Base-by-base conservation (phyloP, 2,888 invertebrate genomes). In the Dynastes hyllus region DNA sequence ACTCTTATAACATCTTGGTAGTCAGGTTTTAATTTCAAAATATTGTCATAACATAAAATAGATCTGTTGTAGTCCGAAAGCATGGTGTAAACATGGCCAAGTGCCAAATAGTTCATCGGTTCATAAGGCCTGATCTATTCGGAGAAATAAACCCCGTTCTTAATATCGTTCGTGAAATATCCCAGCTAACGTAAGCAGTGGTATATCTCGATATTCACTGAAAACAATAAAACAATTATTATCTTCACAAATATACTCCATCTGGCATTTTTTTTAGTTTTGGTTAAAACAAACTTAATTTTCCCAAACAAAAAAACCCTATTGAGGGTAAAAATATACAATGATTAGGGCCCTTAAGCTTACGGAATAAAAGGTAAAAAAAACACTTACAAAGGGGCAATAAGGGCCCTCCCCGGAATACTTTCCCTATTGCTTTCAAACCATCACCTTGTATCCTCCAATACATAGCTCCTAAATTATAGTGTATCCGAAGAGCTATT, bases 401-500 rank as follows among this genome's bases (percentile, higher is more conserved):
- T n/a, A n/a, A n/a, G n/a, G n/a, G n/a, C n/a, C n/a, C n/a, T n/a
- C n/a, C n/a, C n/a, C n/a, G n/a, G n/a, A n/a, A n/a, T n/a, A n/a
- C n/a, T n/a, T n/a, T n/a, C n/a, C n/a, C n/a, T n/a, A 96, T 88
- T n/a, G 95, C 95, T 84, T 94, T 93, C n/a, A 92, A 91, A 1
- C 94, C 93, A 85, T 94, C 92, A 13, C 95, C 96, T 85, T 92
- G 91, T 0, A 93, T 92, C 82, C 95, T 90, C 96, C 96, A 96
- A 88, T 93, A 96, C 82, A 95, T 91, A 1, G 95, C 92, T 50
- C 95, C 96, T 88, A 95, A 91, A 86, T 95, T 95, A 85, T 95
- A 94, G 86, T 95, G 92, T 50, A 95, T 88, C 96, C 96, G 95
- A 95, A 0, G 94, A 92, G 76, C 90, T 91, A 86, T 95, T 95